Conservation (phyloP, 2,888 invertebrate genomes). For the Endotricha flammealis region DNA sequence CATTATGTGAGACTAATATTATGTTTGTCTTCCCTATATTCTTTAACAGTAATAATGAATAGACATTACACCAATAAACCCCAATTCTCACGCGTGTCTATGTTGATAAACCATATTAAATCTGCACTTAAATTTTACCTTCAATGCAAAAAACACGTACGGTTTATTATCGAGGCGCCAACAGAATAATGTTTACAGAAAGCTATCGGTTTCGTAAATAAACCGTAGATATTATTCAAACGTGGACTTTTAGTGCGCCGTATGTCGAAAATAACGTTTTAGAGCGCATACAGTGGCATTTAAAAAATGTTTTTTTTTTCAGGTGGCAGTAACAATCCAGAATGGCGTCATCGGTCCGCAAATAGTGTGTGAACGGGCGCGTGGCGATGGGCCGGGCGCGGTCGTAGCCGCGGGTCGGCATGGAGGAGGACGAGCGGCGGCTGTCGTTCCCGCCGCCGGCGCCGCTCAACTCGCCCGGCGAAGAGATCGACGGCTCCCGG, state of each 20-base stretch:
- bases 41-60: no score
- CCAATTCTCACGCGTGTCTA: slow-evolving; percentile 21
- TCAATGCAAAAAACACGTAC: slow-evolving; percentile 2
- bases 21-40: no score
- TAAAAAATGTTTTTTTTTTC: slow-evolving; percentile 31
- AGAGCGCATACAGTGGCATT: slow-evolving; percentile 14
- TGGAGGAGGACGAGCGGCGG: slow-evolving; percentile 75
- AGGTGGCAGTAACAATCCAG: slow-evolving; percentile 61
- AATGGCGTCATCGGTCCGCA: slow-evolving; percentile 57
- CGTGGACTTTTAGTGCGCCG: slow-evolving; percentile 20
- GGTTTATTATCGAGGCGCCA: slow-evolving; percentile 17
- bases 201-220: slow-evolving; percentile 21
- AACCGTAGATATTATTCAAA: slow-evolving; percentile 19
- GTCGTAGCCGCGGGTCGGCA: slow-evolving; percentile 58
- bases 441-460: slow-evolving; percentile 75
- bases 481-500: slow-evolving; percentile 74
- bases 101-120: slow-evolving; percentile 17
- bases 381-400: slow-evolving; percentile 54
- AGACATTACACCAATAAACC: slow-evolving; percentile 18
- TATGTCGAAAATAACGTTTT: slow-evolving; percentile 18
- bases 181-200: slow-evolving; percentile 23
- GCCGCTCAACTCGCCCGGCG: slow-evolving; percentile 73
- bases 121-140: slow-evolving; percentile 13
- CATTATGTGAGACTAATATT: no score
- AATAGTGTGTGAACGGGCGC: slow-evolving; percentile 47